Conservation (phyloP, 2,113 vertebrate species). For the Drymodes brunneopygia region DNA sequence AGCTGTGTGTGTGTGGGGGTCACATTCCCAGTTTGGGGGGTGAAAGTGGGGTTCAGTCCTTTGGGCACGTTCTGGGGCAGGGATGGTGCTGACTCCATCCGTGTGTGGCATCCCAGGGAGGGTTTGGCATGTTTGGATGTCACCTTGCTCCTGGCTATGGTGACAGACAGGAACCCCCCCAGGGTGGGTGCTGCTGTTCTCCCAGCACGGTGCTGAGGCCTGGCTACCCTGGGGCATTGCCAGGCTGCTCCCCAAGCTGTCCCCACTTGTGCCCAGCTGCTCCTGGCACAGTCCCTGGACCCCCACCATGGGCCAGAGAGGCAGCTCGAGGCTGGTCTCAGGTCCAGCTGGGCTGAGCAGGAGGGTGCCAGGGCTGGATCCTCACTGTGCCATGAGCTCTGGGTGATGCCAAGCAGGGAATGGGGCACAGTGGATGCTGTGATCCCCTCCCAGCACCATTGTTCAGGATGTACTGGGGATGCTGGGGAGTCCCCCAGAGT, state of each 20-base stretch:
- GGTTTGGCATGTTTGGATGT: background rate
- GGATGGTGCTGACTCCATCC: background rate
- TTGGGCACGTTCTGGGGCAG: rapidly evolving
- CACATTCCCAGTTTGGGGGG: rapidly evolving
- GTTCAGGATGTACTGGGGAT: background rate
- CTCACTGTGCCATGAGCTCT: rapidly evolving
- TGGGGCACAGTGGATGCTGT: background rate
- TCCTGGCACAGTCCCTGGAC: rapidly evolving
- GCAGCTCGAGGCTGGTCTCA: too few relatives aligned
- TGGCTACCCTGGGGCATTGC: background rate
- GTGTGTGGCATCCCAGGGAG: rapidly evolving
- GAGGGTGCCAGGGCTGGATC: background rate
- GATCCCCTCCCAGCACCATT: background rate
- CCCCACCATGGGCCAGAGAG: rapidly evolving
- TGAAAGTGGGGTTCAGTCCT: rapidly evolving
- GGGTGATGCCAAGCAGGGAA: background rate
- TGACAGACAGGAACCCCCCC: background rate
- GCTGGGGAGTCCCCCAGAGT: rapidly evolving
- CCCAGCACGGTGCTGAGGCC: background rate
- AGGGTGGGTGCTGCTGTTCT: background rate
- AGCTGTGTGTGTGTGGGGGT: rapidly evolving
- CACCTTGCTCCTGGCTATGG: background rate
- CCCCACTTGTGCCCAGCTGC: background rate
- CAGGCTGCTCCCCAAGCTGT: background rate
- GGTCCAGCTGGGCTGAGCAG: rapidly evolving